A percentile compares a stretch with the other conserved stretches of the same genome.
These are phyloP conservation scores for Gallinago media DNA, from an alignment of 2,113 vertebrate genomes.

Conservation along the genomic window DNA sequence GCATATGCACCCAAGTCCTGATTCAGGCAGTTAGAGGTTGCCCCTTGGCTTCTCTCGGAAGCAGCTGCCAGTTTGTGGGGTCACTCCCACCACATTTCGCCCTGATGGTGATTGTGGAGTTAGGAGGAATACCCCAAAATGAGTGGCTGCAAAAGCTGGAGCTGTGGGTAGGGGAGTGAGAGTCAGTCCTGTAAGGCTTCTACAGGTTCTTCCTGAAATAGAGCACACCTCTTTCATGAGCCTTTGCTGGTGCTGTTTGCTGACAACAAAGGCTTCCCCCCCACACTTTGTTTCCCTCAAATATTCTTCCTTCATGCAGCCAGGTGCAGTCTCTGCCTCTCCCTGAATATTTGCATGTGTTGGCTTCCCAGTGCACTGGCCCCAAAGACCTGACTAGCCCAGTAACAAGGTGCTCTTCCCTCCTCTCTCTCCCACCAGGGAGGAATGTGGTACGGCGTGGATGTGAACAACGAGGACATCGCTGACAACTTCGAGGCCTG, in stretches of 20 bases:
- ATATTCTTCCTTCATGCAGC: background rate
- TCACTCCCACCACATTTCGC: accelerated
- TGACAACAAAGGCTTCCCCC: background rate
- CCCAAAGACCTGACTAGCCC: accelerated
- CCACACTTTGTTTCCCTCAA: background rate
- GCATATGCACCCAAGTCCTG: accelerated
- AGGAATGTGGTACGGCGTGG: conserved; percentile 93
- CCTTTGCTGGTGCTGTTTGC: background rate
- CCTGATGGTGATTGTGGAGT: background rate
- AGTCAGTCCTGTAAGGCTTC: background rate
- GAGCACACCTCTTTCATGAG: background rate
- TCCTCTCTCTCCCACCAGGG: conserved; percentile 73
- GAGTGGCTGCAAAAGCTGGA: accelerated
- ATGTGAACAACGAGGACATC: conserved; percentile 95
- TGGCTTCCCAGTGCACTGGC: accelerated
- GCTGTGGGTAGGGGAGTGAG: background rate
- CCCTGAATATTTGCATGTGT: accelerated
- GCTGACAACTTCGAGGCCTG: conserved; percentile 90
- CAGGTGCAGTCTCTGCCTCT: too few species aligned
- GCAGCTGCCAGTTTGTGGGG: accelerated
- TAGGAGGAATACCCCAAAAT: accelerated
- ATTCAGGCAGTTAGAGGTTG: accelerated
- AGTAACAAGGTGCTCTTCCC: background rate
- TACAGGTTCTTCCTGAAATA: accelerated
- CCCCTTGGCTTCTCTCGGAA: background rate